Evolutionary conservation across 1,140 invertebrate species (phyloP).

Genomic region (Helicoverpa armigera): DNA sequence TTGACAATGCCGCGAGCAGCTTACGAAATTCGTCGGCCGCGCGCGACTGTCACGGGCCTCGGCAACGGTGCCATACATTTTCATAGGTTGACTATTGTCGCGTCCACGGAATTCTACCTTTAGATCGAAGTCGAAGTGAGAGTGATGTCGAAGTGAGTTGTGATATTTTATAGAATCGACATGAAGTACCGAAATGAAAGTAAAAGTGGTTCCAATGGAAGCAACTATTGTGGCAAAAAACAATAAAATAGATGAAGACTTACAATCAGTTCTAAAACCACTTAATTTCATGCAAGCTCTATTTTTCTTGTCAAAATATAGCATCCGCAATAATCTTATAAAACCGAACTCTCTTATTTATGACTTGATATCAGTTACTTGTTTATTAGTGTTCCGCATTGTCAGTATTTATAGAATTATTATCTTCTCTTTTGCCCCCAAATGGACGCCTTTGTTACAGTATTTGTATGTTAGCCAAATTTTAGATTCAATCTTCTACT

Average conservation of each 20-base stretch:
- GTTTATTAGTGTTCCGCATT: neutral
- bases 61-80: no score
- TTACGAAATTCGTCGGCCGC: no score
- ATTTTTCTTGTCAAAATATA: conserved; percentile 9
- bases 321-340: conserved; percentile 9
- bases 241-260: conserved; percentile 8
- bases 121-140: no score
- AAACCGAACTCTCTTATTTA: neutral
- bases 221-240: neutral
- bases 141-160: no score
- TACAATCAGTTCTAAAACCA: conserved; percentile 23
- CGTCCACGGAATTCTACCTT: no score
- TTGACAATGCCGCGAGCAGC: no score
- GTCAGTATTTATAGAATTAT: neutral
- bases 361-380: neutral
- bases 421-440: no score
- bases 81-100: no score
- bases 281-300: conserved; percentile 7
- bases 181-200: no score
- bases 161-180: no score
- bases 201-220: neutral
- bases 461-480: neutral
- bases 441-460: no score
- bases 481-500: neutral
- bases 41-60: no score